phyloP scores from a whole-genome alignment of 2,888 invertebrate genomes.

The Unio pictorum region DNA sequence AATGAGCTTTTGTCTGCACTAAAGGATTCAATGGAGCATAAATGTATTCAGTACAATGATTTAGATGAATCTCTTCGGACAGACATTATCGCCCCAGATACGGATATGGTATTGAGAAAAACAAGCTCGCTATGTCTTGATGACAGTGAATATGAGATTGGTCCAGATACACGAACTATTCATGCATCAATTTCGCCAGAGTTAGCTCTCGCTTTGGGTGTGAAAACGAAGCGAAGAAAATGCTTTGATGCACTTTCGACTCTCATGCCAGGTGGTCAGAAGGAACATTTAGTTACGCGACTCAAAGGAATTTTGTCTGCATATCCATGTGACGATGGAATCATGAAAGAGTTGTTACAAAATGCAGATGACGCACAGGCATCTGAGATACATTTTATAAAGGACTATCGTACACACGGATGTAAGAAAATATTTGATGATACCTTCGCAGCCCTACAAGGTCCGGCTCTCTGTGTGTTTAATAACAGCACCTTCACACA shows the following conservation, averaged over 20 bases:
- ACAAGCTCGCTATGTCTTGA: slow-evolving; percentile 43
- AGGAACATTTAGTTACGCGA: slow-evolving; percentile 59
- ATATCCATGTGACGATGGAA: slow-evolving; percentile 62
- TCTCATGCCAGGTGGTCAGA: slow-evolving; percentile 62
- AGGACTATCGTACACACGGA: slow-evolving; percentile 48
- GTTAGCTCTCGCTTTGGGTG: slow-evolving; percentile 50
- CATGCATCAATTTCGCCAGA: slow-evolving; percentile 43
- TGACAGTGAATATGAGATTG: slow-evolving; percentile 40
- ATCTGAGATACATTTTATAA: slow-evolving; percentile 62
- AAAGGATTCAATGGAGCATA: slow-evolving; percentile 4
- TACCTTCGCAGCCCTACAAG: slow-evolving; percentile 48
- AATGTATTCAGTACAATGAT: slow-evolving; percentile 4
- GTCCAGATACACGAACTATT: slow-evolving; percentile 31
- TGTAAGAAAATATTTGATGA: slow-evolving; percentile 26
- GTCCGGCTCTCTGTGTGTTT: slow-evolving; percentile 56
- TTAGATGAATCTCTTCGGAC: slow-evolving; percentile 15
- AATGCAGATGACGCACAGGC: slow-evolving; percentile 67
- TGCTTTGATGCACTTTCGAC: slow-evolving; percentile 11
- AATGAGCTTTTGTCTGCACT: slow-evolving; percentile 20
- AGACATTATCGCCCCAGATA: slow-evolving; percentile 36
- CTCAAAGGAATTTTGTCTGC: slow-evolving; percentile 57
- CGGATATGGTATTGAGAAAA: slow-evolving; percentile 27
- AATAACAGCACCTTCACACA: slow-evolving; percentile 50
- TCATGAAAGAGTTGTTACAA: slow-evolving; percentile 67
- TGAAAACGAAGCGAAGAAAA: slow-evolving; percentile 28